Evolutionary conservation across 2,888 invertebrate genomes (phyloP).

Genomic region (Magallana nippona): DNA sequence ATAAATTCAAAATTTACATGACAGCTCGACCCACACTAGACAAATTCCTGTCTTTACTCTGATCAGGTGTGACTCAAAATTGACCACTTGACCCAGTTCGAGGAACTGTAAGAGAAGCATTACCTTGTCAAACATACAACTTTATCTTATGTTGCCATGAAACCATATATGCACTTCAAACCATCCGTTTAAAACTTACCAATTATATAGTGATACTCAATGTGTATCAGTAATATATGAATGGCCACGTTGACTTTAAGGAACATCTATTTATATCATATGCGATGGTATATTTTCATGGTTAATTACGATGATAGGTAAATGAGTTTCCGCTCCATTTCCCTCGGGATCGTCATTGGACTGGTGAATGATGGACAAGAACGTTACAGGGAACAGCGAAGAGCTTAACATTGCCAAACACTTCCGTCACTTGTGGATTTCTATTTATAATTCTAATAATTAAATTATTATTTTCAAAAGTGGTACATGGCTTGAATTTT

Average conservation of each 20-base stretch:
- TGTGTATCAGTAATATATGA: no score
- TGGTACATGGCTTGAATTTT: no score
- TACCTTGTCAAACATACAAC: no score
- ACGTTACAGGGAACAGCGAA: not conserved
- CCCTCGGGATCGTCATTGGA: not conserved
- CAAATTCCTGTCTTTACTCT: not conserved
- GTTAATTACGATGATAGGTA: not conserved
- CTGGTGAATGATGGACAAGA: not conserved
- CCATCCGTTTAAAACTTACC: no score
- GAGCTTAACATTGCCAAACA: not conserved
- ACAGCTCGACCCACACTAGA: not conserved
- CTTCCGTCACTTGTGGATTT: constrained; percentile 27
- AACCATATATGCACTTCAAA: no score
- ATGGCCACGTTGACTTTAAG: not conserved
- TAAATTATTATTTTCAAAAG: no score
- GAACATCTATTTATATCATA: no score
- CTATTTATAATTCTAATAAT: not conserved
- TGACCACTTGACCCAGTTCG: not conserved
- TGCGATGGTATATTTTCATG: not conserved
- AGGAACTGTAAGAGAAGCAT: not conserved
- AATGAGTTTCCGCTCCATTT: constrained; percentile 17
- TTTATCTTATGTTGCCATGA: no score
- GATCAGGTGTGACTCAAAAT: not conserved
- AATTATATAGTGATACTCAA: no score
- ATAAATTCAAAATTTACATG: no score